A percentile compares a stretch with the other conserved stretches of the same genome.
Conservation (phyloP, 1,140 invertebrate species). For the Papilio helenus region DNA sequence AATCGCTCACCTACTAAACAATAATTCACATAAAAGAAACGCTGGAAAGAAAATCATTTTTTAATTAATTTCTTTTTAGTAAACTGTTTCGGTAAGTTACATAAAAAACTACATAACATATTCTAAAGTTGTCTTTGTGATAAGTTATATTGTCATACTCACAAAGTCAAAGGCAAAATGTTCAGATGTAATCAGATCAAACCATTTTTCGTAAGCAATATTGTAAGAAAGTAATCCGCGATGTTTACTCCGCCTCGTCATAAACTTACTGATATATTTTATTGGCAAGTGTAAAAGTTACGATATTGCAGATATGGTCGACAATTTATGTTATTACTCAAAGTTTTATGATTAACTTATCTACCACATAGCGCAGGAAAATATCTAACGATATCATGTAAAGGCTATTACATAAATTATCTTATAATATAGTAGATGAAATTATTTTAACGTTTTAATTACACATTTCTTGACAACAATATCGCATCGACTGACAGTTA, state of each 20-base stretch:
- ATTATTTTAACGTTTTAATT: too few relatives aligned
- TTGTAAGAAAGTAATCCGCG: neutral
- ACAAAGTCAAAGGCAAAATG: neutral
- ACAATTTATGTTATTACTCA: slow-evolving; percentile 12
- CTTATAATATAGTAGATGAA: too few relatives aligned
- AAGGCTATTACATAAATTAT: neutral
- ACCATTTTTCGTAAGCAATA: slow-evolving; percentile 1
- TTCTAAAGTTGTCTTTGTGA: neutral
- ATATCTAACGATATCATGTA: neutral
- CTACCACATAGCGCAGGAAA: neutral
- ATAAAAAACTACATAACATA: neutral
- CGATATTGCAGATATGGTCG: slow-evolving; percentile 1
- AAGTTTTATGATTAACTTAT: slow-evolving; percentile 5
- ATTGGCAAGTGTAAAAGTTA: slow-evolving; percentile 25
- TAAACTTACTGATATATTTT: slow-evolving; percentile 21
- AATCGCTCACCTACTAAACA: neutral
- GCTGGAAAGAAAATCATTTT: neutral
- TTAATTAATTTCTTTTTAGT: too few relatives aligned
- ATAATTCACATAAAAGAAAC: neutral
- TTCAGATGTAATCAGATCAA: neutral
- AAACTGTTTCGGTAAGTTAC: too few relatives aligned
- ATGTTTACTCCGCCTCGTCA: neutral
- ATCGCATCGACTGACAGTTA: too few relatives aligned
- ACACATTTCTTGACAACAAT: too few relatives aligned
- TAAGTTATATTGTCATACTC: neutral